Evolutionary conservation across 2,888 invertebrate genomes (phyloP).

Genomic region (Drosophila melanosoma): DNA sequence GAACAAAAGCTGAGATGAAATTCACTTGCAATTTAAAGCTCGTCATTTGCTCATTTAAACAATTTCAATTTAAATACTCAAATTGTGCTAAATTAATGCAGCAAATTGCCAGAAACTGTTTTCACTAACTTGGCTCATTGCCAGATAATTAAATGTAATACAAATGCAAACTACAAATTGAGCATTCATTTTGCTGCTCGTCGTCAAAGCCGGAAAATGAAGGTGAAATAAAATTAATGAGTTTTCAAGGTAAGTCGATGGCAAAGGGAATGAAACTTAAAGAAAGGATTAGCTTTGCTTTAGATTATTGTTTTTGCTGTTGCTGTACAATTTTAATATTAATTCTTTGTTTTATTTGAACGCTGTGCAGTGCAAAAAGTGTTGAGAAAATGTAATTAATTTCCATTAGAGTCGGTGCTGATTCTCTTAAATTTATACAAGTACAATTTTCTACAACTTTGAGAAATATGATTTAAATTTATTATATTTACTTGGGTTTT

Average conservation of each 20-base stretch:
- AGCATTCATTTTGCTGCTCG: neutral
- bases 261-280: neutral
- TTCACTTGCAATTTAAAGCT: neutral
- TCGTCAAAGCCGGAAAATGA: too few species aligned
- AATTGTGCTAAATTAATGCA: neutral
- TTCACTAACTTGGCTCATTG: too few species aligned
- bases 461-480: neutral
- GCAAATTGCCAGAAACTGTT: neutral
- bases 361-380: neutral
- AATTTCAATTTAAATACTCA: neutral
- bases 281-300: neutral
- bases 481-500: neutral
- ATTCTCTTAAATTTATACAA: neutral
- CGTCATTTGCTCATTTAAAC: neutral
- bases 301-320: neutral
- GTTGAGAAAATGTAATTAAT: neutral
- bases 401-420: neutral
- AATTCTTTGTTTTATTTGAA: neutral
- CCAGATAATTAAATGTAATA: too few species aligned
- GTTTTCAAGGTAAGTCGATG: neutral
- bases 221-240: neutral
- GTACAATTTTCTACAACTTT: neutral
- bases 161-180: neutral
- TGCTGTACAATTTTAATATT: neutral
- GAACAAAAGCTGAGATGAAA: neutral